Base-by-base conservation (phyloP, 2,797 vertebrate genomes). In the Protosalanx chinensis region DNA sequence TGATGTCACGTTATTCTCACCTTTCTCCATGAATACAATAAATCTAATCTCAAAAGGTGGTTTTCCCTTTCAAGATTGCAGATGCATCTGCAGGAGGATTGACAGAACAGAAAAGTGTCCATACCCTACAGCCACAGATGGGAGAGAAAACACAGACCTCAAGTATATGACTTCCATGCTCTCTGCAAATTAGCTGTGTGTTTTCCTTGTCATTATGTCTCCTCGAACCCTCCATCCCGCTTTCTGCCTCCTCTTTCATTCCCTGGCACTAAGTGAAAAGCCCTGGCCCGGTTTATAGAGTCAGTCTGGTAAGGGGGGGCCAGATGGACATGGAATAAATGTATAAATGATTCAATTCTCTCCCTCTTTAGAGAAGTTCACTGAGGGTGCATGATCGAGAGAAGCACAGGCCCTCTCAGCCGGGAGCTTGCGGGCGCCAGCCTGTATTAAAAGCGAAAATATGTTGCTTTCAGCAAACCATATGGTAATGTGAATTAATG, bases 321-420 rank as follows among this genome's bases (percentile, higher is more conserved):
- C 61, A 69, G 66, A 68, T 65, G 75, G 67, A 72, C 67, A 33
- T 70, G 60, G 37, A 76, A 79, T 62, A 67, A 64, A 27, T 60
- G 66, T 69, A 74, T 84, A 29, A 81, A 82, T 72, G 72, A 82
- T 82, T 86, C 64, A 79, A 66, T 72, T 73, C 59, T 6, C 6
- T 16, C 56, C 66, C 15, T 72, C 71, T 67, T 56, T 18, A 20
- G 61, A 65, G 67, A 10, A n/a, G 76, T 72, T 70, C 75, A 69
- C 71, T 27, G 6, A 63, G 53, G 33, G 27, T 46, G 65, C 66
- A n/a, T 37, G 74, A 72, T 59, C n/a, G 73, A 70, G 71, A 10
- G 23, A 32, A 70, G 70, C 59, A 35, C 57, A 51, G 70, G 5
- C 56, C 33, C 56, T 23, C 46, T 7, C 68, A 20, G 29, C 41